Evolutionary conservation across 2,797 vertebrate genomes (phyloP), one percentile per base, ranked within the genome.

Genomic region (Somateria mollissima): DNA sequence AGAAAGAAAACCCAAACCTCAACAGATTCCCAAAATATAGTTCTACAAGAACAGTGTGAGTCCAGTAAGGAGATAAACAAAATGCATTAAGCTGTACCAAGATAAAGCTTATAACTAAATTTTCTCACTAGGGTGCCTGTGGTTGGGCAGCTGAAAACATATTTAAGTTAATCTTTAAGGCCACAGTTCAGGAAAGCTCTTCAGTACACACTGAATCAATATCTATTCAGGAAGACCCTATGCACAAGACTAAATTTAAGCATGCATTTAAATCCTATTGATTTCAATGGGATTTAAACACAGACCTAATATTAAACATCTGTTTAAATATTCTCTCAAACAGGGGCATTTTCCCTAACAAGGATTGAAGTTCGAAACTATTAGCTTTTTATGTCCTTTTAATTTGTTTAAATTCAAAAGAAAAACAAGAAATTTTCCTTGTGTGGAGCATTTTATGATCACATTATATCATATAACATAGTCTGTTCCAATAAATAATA

Each of bases 391-490:
- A 0, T 72, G 57, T 91, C 92, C 54, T 65, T 88, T 90, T 88
- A 90, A 90, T 88, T 94, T 3, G 1, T 87, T 88, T 88, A 65
- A 89, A 77, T 92, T 93, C 49, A 60, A 80, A 66, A 65, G 32
- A 77, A 39, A 95, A 89, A 87, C 90, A 84, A 58, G 74, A 75
- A 89, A 77, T 79, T 92, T 96, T 94, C 78, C 72, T 85, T 71
- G 11, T 92, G 72, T 65, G 51, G 49, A 74, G 21, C 45, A 24
- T 69, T 97, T 96, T 93, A 79, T 85, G 85, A 51, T 91, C 80
- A 65, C 24, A 39, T 92, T 94, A 74, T 94, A 90, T 57, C 77
- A 71, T 92, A 74, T 94, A 90, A 54, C 77, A 71, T 56, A 86
- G 30, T 12, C 47, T 65, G 32, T 84, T 94, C 82, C 45, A 86